phyloP scores from a whole-genome alignment of 1,140 invertebrate species.

The Sinella curviseta region DNA sequence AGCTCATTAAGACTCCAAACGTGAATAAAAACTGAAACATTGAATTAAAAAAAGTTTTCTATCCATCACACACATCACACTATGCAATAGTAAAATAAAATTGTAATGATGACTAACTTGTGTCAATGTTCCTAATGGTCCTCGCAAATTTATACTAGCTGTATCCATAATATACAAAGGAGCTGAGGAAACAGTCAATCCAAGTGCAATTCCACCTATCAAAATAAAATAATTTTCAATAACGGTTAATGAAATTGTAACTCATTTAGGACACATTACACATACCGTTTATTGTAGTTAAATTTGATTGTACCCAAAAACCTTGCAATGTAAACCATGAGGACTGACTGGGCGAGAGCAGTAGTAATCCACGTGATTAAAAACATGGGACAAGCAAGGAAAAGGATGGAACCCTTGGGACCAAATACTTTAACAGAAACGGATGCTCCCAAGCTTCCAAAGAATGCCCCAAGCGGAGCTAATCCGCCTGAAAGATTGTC shows the following conservation, averaged over 20 bases:
- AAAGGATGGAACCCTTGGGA: slow-evolving; percentile 34
- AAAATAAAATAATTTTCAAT: background rate
- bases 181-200: slow-evolving; percentile 21
- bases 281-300: background rate
- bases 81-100: background rate
- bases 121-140: slow-evolving; percentile 40
- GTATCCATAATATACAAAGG: slow-evolving; percentile 42
- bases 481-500: slow-evolving; percentile 36
- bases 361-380: slow-evolving; percentile 36
- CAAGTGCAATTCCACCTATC: slow-evolving; percentile 40
- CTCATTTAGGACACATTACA: too few species aligned
- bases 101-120: slow-evolving; percentile 31
- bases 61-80: background rate
- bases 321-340: slow-evolving; percentile 33
- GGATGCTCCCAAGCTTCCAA: slow-evolving; percentile 36
- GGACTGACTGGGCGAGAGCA: slow-evolving; percentile 29
- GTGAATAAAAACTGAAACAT: slow-evolving; percentile 36
- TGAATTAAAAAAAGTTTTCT: background rate
- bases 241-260: background rate
- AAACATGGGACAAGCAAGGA: slow-evolving; percentile 29
- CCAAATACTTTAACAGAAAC: slow-evolving; percentile 35
- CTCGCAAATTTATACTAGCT: slow-evolving; percentile 25
- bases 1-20: slow-evolving; percentile 38
- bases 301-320: slow-evolving; percentile 32
- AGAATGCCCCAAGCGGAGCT: slow-evolving; percentile 41